Conservation (phyloP, 2,113 vertebrate genomes). For the Xenopus borealis region DNA sequence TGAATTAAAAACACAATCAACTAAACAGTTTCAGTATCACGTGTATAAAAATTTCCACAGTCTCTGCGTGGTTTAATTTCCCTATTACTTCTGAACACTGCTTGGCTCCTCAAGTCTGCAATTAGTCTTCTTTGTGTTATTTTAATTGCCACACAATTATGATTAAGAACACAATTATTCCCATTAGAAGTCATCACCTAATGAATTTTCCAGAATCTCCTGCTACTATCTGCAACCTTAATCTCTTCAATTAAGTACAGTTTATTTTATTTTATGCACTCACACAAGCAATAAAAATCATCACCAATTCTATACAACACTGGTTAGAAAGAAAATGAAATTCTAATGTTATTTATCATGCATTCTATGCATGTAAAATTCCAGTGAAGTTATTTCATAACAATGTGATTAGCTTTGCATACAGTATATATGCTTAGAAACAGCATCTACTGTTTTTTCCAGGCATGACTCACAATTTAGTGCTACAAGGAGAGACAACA, state of each 20-base stretch:
- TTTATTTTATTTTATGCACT: constrained; percentile 36
- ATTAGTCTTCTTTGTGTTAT: constrained; percentile 46
- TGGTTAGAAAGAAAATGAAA: background rate
- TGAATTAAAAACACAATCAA: constrained; percentile 5
- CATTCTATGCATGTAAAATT: background rate
- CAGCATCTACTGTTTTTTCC: constrained; percentile 38
- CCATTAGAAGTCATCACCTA: constrained; percentile 46
- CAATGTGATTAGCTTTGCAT: constrained; percentile 60
- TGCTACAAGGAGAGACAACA: no score
- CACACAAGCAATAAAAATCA: constrained; percentile 4
- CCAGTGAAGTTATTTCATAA: constrained; percentile 48
- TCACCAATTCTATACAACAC: constrained; percentile 1
- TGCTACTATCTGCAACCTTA: constrained; percentile 45
- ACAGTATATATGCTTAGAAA: constrained; percentile 47
- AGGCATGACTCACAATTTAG: constrained; percentile 61
- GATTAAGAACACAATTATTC: constrained; percentile 47
- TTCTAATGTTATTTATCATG: constrained; percentile 6
- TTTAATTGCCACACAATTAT: constrained; percentile 46
- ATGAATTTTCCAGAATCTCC: constrained; percentile 44
- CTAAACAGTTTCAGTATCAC: constrained; percentile 26
- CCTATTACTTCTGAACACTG: constrained; percentile 25
- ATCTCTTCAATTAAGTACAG: constrained; percentile 40
- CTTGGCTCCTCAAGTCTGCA: constrained; percentile 43
- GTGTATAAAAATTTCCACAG: constrained; percentile 11
- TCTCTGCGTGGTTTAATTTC: constrained; percentile 29